Conservation (phyloP, 1,140 invertebrate genomes). For the Sinella curviseta region DNA sequence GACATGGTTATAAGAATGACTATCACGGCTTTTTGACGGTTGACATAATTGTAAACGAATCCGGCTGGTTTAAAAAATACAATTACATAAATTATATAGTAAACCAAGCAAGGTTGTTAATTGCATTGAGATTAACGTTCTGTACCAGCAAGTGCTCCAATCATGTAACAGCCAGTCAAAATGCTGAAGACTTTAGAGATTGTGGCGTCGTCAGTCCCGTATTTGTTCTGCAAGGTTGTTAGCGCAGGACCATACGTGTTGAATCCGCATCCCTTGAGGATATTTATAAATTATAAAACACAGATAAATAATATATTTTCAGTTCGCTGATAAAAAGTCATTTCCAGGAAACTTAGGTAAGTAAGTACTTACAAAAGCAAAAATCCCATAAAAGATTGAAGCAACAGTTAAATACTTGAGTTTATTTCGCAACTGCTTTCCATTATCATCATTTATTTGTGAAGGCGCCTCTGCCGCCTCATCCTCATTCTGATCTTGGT, state of each 20-base stretch:
- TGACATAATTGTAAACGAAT: not conserved
- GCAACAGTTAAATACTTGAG: not conserved
- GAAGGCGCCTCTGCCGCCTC: not conserved
- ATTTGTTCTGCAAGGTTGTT: not conserved
- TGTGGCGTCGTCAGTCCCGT: not conserved
- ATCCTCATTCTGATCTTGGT: not conserved
- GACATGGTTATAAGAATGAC: not conserved
- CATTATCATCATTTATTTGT: not conserved
- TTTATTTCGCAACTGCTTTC: not conserved
- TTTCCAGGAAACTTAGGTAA: too few species aligned
- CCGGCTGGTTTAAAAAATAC: not conserved
- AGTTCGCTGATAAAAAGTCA: too few species aligned
- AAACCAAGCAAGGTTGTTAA: not conserved
- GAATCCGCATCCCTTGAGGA: not conserved
- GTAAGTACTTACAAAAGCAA: conserved; percentile 6
- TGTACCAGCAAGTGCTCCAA: not conserved
- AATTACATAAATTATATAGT: not conserved
- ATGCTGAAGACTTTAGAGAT: conserved; percentile 7
- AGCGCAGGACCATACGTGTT: conserved; percentile 1
- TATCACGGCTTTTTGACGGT: conserved; percentile 16
- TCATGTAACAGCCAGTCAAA: not conserved
- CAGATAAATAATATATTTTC: too few species aligned
- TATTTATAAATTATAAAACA: too few species aligned
- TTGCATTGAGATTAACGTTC: not conserved
- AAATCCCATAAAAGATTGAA: not conserved